Percentiles rank a stretch among this genome's conserved stretches.
These are phyloP conservation scores for Trematocara nigrifrons DNA, from an alignment of 2,113 vertebrate species.

Conservation along the genomic window DNA sequence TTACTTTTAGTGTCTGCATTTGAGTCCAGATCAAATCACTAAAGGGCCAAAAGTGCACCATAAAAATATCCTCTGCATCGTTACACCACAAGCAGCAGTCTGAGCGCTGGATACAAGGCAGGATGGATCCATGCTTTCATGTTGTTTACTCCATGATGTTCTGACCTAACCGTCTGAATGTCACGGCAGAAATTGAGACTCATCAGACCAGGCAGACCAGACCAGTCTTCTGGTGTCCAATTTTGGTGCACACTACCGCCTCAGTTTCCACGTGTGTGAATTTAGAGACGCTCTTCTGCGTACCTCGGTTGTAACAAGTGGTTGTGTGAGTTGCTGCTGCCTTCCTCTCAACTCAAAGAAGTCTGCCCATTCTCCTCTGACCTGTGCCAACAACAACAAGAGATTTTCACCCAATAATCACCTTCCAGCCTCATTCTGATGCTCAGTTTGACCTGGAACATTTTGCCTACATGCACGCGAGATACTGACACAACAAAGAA, in stretches of 20 bases:
- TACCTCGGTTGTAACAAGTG: neutral
- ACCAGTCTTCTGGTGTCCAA: neutral
- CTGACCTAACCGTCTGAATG: neutral
- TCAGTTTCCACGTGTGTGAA: neutral
- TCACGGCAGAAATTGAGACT: neutral
- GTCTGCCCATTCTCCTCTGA: neutral
- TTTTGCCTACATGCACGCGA: neutral
- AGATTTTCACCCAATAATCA: neutral
- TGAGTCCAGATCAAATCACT: neutral
- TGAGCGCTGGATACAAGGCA: neutral
- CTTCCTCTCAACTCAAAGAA: neutral
- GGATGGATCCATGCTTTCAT: neutral
- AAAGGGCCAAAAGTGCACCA: neutral
- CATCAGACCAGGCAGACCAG: neutral
- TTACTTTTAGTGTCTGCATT: neutral
- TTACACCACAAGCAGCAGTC: neutral
- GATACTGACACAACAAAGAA: neutral
- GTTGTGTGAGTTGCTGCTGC: neutral
- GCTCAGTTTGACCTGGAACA: neutral
- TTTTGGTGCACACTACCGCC: neutral
- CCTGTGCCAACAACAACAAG: neutral
- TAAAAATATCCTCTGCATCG: neutral
- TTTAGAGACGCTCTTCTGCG: neutral
- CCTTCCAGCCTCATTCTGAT: neutral
- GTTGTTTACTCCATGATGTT: neutral